phyloP scores from a whole-genome alignment of 2,888 invertebrate genomes.

The Oxycera nigricornis region DNA sequence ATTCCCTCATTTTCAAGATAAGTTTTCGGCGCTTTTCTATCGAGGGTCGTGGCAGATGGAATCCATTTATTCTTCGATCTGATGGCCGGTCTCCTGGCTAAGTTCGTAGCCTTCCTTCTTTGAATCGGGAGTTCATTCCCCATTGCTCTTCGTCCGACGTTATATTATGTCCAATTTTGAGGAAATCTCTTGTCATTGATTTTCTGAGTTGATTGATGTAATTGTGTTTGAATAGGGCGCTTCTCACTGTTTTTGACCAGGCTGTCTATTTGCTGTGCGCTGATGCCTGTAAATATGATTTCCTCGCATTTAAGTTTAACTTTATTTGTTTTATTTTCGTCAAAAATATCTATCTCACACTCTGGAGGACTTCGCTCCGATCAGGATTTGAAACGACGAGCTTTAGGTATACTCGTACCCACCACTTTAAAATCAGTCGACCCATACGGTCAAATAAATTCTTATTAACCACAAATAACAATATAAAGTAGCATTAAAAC shows the following conservation, averaged over 20 bases:
- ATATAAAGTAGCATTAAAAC: no score
- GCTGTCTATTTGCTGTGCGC: not conserved
- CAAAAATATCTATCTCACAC: no score
- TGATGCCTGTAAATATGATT: no score
- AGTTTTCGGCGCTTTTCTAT: slow-evolving; percentile 3
- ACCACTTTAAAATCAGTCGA: no score
- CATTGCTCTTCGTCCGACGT: slow-evolving; percentile 5
- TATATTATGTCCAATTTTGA: slow-evolving; percentile 27
- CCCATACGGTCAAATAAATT: no score
- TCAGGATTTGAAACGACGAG: no score
- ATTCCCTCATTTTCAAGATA: not conserved
- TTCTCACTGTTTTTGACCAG: not conserved
- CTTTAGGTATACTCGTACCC: no score
- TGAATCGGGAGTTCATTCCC: not conserved
- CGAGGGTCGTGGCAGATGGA: not conserved
- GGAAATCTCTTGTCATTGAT: slow-evolving; percentile 41
- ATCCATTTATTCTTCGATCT: slow-evolving; percentile 11
- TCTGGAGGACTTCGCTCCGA: no score
- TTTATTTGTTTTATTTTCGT: no score
- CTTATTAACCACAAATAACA: no score
- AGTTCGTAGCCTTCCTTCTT: not conserved
- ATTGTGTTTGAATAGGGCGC: slow-evolving; percentile 38
- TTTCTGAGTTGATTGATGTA: slow-evolving; percentile 38
- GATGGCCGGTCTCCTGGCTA: not conserved
- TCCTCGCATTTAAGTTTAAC: not conserved